Conservation (phyloP, 30 jellyfish, hydroid and myxozoan genomes). For the Turritopsis dohrnii region DNA sequence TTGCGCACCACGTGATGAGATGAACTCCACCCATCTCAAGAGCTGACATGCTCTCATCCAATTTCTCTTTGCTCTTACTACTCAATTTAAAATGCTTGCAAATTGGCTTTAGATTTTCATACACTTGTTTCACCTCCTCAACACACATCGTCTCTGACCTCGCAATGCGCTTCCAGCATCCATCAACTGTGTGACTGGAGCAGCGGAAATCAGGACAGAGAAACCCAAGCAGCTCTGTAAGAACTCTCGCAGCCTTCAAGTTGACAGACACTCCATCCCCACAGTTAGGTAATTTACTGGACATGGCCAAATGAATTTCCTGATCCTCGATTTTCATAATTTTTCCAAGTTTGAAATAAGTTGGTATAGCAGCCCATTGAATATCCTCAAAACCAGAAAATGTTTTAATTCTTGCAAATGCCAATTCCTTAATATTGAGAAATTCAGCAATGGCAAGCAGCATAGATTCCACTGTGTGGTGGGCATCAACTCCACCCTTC, state of each 20-base stretch:
- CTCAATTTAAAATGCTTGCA: background rate
- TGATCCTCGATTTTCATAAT: background rate
- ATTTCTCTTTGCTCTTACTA: background rate
- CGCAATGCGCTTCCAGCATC: slow-evolving; percentile 1
- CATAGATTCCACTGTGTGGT: background rate
- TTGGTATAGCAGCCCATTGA: background rate
- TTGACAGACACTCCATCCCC: background rate
- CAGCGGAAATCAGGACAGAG: background rate
- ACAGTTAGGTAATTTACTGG: background rate
- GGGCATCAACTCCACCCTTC: slow-evolving; percentile 8
- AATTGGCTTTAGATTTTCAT: background rate
- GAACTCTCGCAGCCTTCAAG: slow-evolving; percentile 1
- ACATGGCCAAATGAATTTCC: background rate
- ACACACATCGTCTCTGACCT: background rate
- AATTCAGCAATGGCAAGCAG: background rate
- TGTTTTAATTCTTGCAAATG: background rate
- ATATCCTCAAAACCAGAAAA: background rate
- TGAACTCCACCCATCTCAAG: slow-evolving; percentile 4
- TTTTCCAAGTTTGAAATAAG: background rate
- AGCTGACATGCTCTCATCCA: background rate
- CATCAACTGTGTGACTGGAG: background rate
- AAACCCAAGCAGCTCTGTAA: background rate
- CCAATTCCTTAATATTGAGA: background rate
- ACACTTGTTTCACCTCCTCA: slow-evolving; percentile 2
- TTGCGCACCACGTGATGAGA: background rate